Percentiles rank a stretch among this genome's conserved stretches.
Conservation (phyloP, 2,113 vertebrate genomes). For the Ifrita kowaldi region DNA sequence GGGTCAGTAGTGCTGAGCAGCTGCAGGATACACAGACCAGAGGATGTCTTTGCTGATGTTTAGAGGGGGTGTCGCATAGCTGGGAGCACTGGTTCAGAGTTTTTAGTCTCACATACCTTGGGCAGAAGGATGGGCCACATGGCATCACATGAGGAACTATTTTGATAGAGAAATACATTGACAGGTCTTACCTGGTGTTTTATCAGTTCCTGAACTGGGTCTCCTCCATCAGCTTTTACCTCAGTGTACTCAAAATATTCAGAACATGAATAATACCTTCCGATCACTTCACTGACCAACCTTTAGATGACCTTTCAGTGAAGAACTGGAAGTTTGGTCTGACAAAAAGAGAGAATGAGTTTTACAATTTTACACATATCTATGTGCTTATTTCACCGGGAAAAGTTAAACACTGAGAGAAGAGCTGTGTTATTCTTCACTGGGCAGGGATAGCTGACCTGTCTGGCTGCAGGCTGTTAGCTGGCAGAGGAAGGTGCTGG, state of each 20-base stretch:
- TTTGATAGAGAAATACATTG: neutral
- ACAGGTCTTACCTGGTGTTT: neutral
- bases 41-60: neutral
- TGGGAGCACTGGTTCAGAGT: neutral
- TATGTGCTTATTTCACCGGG: neutral
- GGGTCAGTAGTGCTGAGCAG: neutral
- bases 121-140: neutral
- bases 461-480: neutral
- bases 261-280: neutral
- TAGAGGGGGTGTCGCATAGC: neutral
- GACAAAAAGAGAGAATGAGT: neutral
- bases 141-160: neutral
- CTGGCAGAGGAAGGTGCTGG: neutral
- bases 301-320: neutral
- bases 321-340: neutral
- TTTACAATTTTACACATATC: neutral
- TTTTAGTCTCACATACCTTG: neutral
- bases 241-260: neutral
- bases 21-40: neutral
- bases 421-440: neutral
- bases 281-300: neutral
- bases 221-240: neutral
- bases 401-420: neutral
- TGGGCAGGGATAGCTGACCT: neutral
- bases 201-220: neutral